Evolutionary conservation across 1,140 invertebrate species (phyloP), one percentile per base, ranked within the genome.

Genomic region (Kradibia gibbosae): DNA sequence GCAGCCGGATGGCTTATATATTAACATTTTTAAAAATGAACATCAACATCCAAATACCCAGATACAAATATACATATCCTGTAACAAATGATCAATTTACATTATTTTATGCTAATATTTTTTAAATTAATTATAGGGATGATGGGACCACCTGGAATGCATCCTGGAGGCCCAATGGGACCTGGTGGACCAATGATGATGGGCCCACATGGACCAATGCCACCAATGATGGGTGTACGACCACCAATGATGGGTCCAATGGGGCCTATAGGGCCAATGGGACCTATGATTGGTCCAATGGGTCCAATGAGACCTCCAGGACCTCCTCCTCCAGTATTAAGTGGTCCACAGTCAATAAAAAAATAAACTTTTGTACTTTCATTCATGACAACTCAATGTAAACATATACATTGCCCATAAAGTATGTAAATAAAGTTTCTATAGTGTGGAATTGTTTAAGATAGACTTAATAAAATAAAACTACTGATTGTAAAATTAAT

Each of bases 201-300:
- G 94, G 94, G 94, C 22, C 94, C 94, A 0, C 94, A 95, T 88
- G 94, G 94, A 94, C 95, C 94, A 13, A 94, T 95, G 93, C 94
- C 95, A 82, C 94, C 95, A 71, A 95, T 97, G 95, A 95, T 96
- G 95, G 95, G 95, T 79, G 95, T 95, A 93, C 90, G 94, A 78
- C 95, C 94, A 45, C 93, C 93, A 10, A 96, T 96, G 93, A 95
- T 95, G 94, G 94, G 94, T 28, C 93, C 92, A 0, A 95, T 95
- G 93, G 93, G 95, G 80, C 95, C 94, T 77, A 93, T 95, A 94
- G 94, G 94, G 7, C 95, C 95, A 1, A 95, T 93, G 90, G 94
- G 94, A 7, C 95, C 95, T 1, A 95, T 93, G 90, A 92, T 96
- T 92, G 94, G 94, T 36, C 94, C 93, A 48, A 95, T 96, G 92